Base-by-base conservation (phyloP, 2,797 vertebrate species). In the Lithobates pipiens region DNA sequence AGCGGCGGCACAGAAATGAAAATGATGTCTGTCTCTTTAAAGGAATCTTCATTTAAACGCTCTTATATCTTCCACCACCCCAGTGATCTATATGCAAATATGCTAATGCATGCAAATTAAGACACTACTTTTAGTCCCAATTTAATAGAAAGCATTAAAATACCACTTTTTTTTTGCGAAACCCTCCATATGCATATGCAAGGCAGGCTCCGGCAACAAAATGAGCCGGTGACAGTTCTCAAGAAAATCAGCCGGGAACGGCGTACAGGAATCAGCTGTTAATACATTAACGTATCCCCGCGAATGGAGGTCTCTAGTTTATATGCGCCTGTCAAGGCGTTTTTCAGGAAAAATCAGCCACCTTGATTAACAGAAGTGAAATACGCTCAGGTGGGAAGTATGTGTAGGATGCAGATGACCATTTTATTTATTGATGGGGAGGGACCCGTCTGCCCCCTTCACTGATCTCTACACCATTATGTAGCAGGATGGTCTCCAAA, bases 91-190 rank as follows among this genome's bases (percentile, higher is more conserved):
- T 95, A 95, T 95, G 95, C 95, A 95, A 95, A 95, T 95, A 95
- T 95, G 95, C 94, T 95, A 95, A 95, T 95, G 92, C 83, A 95
- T 95, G 95, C 95, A 95, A 95, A 95, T 95, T 95, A 95, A 95
- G 94, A 95, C 91, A 95, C 95, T 94, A 95, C 95, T 95, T 95
- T 95, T 95, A 95, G 94, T 95, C 95, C 95, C 95, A 95, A 95
- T 95, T 95, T 95, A 95, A 95, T 95, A 95, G 95, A 95, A 95
- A 95, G 95, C 94, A 95, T 95, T 95, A 95, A 95, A 95, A 95
- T 95, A 95, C 94, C 93, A 94, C 94, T 95, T 95, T 95, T 95
- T 46, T 93, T 87, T 2, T 0, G 42, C 29, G 88, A 92, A 94
- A 93, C 94, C 89, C 92, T 95, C 93, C 94, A 95, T 95, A 95